These are phyloP conservation scores for Sander lucioperca DNA, from an alignment of 2,113 vertebrate species.

Conservation along the genomic window DNA sequence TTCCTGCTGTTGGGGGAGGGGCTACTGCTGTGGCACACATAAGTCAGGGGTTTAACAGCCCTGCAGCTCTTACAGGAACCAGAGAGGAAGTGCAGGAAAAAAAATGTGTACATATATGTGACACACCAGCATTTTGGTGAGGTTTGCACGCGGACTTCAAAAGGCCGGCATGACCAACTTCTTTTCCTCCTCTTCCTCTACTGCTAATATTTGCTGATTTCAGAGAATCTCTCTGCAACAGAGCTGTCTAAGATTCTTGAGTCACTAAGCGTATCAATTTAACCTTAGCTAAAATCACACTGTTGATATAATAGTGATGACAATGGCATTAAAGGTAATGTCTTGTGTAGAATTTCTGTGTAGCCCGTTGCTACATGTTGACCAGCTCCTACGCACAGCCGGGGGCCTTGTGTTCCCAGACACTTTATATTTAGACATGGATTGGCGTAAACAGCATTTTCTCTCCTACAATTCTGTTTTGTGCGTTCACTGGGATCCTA, in stretches of 20 bases:
- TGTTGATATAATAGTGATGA: neutral
- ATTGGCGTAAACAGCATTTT: slow-evolving; percentile 48
- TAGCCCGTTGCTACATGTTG: slow-evolving; percentile 9
- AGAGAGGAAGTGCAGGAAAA: slow-evolving; percentile 79
- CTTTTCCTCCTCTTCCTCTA: slow-evolving; percentile 50
- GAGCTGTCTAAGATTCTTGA: neutral
- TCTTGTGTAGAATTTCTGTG: neutral
- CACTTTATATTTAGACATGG: slow-evolving; percentile 61
- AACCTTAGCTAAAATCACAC: neutral
- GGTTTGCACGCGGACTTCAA: slow-evolving; percentile 63
- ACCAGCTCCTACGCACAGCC: slow-evolving; percentile 39
- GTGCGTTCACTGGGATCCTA: slow-evolving; percentile 39
- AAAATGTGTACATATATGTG: slow-evolving; percentile 81
- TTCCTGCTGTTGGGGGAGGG: slow-evolving; percentile 35
- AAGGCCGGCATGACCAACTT: slow-evolving; percentile 33
- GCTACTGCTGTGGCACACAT: slow-evolving; percentile 48
- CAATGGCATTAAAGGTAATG: no score
- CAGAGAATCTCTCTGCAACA: neutral
- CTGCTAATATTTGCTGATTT: slow-evolving; percentile 36
- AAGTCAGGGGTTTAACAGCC: slow-evolving; percentile 64
- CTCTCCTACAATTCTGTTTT: slow-evolving; percentile 6
- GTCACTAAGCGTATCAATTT: neutral
- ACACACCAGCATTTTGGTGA: slow-evolving; percentile 67
- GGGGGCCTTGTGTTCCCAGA: slow-evolving; percentile 55
- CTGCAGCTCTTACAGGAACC: slow-evolving; percentile 66